Evolutionary conservation across 1,140 invertebrate genomes (phyloP).

Genomic region (Drosophila bocqueti): DNA sequence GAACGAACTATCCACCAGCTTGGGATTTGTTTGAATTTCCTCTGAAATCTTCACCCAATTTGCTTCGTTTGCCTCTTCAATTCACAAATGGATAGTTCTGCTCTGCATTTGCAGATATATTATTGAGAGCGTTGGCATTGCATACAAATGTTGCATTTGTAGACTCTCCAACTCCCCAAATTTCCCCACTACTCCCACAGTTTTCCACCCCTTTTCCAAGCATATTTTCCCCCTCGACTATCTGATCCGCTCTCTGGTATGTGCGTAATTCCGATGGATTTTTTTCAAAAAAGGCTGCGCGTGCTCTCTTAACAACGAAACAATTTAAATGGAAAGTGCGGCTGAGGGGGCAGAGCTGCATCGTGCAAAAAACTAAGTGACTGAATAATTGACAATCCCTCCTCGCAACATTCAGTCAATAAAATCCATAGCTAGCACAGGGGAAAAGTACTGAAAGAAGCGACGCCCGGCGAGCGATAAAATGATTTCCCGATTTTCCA

Average conservation of each 20-base stretch:
- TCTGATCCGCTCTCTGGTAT: constrained; percentile 5
- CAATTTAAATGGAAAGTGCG: constrained; percentile 25
- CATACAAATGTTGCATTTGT: constrained; percentile 39
- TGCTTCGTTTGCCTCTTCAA: constrained; percentile 19
- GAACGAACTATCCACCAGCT: too few relatives aligned
- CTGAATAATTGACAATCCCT: constrained; percentile 33
- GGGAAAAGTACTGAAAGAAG: background rate
- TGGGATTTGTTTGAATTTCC: constrained; percentile 2
- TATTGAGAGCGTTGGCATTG: constrained; percentile 29
- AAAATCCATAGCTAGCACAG: constrained; percentile 43
- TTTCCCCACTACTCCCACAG: background rate
- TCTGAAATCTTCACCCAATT: background rate
- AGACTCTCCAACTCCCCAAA: background rate
- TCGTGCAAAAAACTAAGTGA: constrained; percentile 28
- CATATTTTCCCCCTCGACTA: too few relatives aligned
- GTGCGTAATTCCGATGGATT: constrained; percentile 1
- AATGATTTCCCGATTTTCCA: background rate
- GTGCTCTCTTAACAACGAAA: constrained; percentile 32
- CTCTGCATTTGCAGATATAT: constrained; percentile 7
- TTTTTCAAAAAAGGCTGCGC: constrained; percentile 35
- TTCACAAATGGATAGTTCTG: constrained; percentile 31
- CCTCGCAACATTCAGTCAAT: constrained; percentile 23
- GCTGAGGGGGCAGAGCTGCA: background rate
- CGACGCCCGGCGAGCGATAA: background rate
- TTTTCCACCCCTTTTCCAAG: background rate